These are phyloP conservation scores for Sialis lutaria DNA, from an alignment of 2,888 invertebrate species.

Conservation along the genomic window DNA sequence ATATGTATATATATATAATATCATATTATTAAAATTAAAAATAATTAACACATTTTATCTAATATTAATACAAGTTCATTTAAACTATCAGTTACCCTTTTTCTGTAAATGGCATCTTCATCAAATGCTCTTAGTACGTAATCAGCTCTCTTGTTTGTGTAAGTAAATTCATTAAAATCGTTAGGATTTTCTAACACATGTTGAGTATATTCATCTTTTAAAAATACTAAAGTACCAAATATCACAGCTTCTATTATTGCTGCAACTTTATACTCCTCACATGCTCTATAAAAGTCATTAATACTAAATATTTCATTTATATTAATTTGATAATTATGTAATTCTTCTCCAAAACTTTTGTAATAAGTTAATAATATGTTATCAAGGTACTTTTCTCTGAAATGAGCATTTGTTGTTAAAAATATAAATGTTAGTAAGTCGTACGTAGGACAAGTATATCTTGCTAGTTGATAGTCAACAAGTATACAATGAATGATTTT, in stretches of 20 bases:
- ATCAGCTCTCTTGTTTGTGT: slow-evolving; percentile 27
- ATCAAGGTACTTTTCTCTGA: slow-evolving; percentile 30
- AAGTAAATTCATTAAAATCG: slow-evolving; percentile 35
- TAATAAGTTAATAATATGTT: slow-evolving; percentile 38
- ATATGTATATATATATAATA: too few relatives aligned
- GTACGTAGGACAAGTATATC: slow-evolving; percentile 43
- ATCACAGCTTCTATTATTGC: slow-evolving; percentile 35
- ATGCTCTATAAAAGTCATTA: slow-evolving; percentile 26
- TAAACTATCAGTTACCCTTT: slow-evolving; percentile 32
- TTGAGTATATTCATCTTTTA: slow-evolving; percentile 31
- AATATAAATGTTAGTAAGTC: slow-evolving; percentile 40
- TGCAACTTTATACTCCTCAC: slow-evolving; percentile 30
- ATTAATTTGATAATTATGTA: slow-evolving; percentile 24
- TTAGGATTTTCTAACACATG: slow-evolving; percentile 28
- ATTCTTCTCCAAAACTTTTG: slow-evolving; percentile 25
- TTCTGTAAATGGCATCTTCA: slow-evolving; percentile 28
- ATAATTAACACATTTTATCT: background rate
- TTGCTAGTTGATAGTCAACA: slow-evolving; percentile 50
- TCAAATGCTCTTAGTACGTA: slow-evolving; percentile 36
- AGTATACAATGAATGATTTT: slow-evolving; percentile 37
- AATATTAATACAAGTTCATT: slow-evolving; percentile 34
- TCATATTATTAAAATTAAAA: too few relatives aligned
- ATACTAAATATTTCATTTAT: slow-evolving; percentile 25
- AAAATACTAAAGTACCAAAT: slow-evolving; percentile 32
- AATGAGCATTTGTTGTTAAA: slow-evolving; percentile 30